Percentiles rank a stretch among this genome's conserved stretches.
These are phyloP conservation scores for Danaus plexippus DNA, from an alignment of 1,140 invertebrate species.

Conservation along the genomic window DNA sequence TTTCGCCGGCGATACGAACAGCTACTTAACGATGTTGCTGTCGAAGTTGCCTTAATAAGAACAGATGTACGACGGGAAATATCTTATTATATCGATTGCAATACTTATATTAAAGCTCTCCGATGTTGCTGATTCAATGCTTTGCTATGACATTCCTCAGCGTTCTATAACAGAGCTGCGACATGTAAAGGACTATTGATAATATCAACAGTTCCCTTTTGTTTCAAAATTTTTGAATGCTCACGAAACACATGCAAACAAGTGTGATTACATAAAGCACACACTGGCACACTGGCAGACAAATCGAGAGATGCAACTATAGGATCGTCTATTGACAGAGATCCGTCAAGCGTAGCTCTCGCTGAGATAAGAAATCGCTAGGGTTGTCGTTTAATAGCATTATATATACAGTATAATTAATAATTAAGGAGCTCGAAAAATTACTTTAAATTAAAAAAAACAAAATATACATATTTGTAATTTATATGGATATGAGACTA, in stretches of 20 bases:
- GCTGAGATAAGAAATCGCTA: slow-evolving; percentile 36
- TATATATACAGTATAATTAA: slow-evolving; percentile 5
- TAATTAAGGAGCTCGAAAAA: background rate
- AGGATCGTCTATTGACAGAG: slow-evolving; percentile 50
- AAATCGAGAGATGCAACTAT: slow-evolving; percentile 23
- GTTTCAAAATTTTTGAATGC: no score
- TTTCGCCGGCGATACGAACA: slow-evolving; percentile 38
- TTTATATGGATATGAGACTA: no score
- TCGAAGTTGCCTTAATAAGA: slow-evolving; percentile 7
- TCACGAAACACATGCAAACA: no score
- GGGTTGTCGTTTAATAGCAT: slow-evolving; percentile 26
- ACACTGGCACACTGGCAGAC: slow-evolving; percentile 21
- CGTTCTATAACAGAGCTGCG: no score
- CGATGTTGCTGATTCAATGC: no score
- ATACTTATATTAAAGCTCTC: no score
- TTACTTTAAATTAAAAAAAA: background rate
- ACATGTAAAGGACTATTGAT: background rate
- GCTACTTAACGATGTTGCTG: slow-evolving; percentile 28
- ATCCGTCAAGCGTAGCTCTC: slow-evolving; percentile 48
- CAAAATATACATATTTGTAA: no score
- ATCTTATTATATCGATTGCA: slow-evolving; percentile 2
- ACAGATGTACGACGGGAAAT: slow-evolving; percentile 10
- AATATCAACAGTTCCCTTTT: background rate
- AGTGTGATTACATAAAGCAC: slow-evolving; percentile 1
- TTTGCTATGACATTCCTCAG: no score